These are phyloP conservation scores for Andrena fulva DNA, from an alignment of 2,888 invertebrate species.

Conservation along the genomic window DNA sequence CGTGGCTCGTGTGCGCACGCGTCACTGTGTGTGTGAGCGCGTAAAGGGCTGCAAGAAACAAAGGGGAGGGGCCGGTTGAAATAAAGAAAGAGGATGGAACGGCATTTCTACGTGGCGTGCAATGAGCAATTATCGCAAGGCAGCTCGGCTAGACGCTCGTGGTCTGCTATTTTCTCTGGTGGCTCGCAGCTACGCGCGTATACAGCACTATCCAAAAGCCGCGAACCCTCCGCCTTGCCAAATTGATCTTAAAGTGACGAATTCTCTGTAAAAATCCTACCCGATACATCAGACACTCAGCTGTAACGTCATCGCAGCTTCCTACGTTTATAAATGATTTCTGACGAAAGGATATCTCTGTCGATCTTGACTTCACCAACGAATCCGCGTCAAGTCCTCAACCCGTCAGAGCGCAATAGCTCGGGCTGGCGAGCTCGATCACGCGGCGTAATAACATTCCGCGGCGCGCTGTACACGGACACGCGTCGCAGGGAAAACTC, in stretches of 20 bases:
- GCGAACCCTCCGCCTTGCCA: background rate
- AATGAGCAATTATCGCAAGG: slow-evolving; percentile 73
- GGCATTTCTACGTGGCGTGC: slow-evolving; percentile 70
- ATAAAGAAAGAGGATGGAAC: slow-evolving; percentile 57
- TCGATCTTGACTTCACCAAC: no score
- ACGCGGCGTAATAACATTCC: no score
- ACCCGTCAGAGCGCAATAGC: no score
- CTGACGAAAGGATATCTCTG: no score
- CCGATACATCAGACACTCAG: no score
- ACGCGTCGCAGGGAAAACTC: slow-evolving; percentile 15
- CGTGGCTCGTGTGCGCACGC: background rate
- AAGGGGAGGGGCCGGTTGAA: slow-evolving; percentile 1
- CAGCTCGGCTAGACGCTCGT: slow-evolving; percentile 55
- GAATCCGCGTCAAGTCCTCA: no score
- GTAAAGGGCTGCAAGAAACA: background rate
- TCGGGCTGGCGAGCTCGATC: no score
- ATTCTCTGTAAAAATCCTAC: no score
- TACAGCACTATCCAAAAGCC: slow-evolving; percentile 25
- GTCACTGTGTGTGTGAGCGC: background rate
- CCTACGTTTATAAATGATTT: no score
- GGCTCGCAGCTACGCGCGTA: slow-evolving; percentile 36
- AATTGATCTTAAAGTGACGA: background rate
- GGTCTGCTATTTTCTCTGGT: slow-evolving; percentile 56
- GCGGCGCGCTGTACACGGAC: background rate
- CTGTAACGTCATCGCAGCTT: no score